phyloP scores from a whole-genome alignment of 2,888 invertebrate genomes.

The Cordilura impudica region DNA sequence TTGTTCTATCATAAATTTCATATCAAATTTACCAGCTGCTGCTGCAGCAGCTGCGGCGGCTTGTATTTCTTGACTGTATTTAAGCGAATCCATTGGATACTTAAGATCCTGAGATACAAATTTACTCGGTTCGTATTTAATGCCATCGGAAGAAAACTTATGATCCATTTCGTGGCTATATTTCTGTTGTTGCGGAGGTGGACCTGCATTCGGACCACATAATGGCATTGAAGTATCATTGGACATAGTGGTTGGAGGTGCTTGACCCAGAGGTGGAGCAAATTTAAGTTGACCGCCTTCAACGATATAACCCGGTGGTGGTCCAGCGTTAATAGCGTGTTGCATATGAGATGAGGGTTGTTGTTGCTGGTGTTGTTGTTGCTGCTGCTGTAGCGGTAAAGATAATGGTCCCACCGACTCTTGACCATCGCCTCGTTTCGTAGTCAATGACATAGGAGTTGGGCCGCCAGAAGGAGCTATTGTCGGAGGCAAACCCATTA shows the following conservation, averaged over 20 bases:
- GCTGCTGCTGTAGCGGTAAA: conserved; percentile 48
- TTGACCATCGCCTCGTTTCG: conserved; percentile 32
- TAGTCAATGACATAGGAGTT: conserved; percentile 51
- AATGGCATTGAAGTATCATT: conserved; percentile 67
- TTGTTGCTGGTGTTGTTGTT: too few relatives aligned
- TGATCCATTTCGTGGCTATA: conserved; percentile 75
- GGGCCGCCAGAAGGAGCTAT: neutral
- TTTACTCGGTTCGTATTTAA: conserved; percentile 74
- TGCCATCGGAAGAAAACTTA: conserved; percentile 73
- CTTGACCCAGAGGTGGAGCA: conserved; percentile 66
- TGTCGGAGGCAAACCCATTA: conserved; percentile 61
- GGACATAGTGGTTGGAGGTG: conserved; percentile 67
- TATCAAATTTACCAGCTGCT: conserved; percentile 75
- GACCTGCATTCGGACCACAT: conserved; percentile 53
- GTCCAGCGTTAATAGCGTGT: conserved; percentile 62
- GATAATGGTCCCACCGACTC: conserved; percentile 8
- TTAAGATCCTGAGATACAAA: conserved; percentile 77
- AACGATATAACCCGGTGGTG: conserved; percentile 71
- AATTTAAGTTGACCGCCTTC: conserved; percentile 73
- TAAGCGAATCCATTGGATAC: conserved; percentile 76
- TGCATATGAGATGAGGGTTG: conserved; percentile 67
- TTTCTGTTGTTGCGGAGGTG: conserved; percentile 68
- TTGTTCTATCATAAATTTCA: conserved; percentile 77
- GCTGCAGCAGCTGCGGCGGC: conserved; percentile 73
- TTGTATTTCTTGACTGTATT: conserved; percentile 76